Evolutionary conservation across 1,140 invertebrate genomes (phyloP).

Genomic region (Psilanteris sp.): DNA sequence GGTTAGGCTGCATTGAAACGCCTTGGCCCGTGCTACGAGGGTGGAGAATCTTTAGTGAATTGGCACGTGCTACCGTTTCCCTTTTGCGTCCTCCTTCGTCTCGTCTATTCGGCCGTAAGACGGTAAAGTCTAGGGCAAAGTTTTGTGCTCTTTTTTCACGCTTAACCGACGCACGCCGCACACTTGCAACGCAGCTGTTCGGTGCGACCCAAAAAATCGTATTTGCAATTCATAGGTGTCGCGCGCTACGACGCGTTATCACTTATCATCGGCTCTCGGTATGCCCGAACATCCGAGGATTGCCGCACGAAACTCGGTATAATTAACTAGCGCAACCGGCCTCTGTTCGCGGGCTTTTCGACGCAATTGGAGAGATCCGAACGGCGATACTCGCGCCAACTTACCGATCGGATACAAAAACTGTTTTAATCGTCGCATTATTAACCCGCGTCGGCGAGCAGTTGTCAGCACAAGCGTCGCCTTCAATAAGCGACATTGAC

Average conservation of each 20-base stretch:
- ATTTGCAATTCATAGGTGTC: conserved; percentile 71
- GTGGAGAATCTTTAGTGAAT: conserved; percentile 71
- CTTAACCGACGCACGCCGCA: conserved; percentile 27
- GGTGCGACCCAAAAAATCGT: conserved; percentile 52
- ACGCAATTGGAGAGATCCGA: no score
- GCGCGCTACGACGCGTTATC: conserved; percentile 29
- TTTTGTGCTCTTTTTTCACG: conserved; percentile 59
- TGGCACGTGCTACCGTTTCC: conserved; percentile 74
- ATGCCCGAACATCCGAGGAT: no score
- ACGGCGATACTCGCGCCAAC: no score
- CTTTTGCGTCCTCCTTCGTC: conserved; percentile 34
- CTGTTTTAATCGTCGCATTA: no score
- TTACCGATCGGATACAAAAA: no score
- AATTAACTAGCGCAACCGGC: no score
- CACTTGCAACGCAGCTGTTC: conserved; percentile 66
- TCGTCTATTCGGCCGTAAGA: conserved; percentile 48
- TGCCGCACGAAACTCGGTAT: no score
- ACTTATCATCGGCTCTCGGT: no score
- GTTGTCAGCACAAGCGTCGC: no score
- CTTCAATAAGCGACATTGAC: no score
- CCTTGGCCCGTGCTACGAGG: conserved; percentile 73
- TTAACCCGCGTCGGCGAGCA: no score
- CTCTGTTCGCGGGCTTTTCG: no score
- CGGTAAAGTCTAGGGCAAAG: conserved; percentile 49
- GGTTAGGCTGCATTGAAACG: conserved; percentile 68